These are phyloP conservation scores for Pammene fasciana DNA, from an alignment of 2,888 invertebrate genomes.

Conservation along the genomic window DNA sequence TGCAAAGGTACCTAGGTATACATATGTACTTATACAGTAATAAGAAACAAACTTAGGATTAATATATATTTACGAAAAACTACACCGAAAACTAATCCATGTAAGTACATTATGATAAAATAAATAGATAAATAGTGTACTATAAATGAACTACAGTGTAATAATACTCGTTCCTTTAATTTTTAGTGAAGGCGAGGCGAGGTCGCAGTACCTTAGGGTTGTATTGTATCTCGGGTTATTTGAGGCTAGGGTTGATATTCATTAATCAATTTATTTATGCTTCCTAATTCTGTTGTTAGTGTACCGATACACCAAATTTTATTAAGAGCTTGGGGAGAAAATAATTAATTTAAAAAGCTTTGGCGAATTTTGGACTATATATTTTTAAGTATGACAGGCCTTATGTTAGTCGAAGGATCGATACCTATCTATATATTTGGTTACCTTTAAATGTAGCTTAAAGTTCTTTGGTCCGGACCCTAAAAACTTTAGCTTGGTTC, in stretches of 20 bases:
- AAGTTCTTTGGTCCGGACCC: too few species aligned
- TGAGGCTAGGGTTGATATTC: constrained; percentile 27
- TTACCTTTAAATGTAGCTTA: too few species aligned
- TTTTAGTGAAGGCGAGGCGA: constrained; percentile 19
- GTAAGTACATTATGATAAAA: too few species aligned
- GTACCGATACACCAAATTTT: constrained; percentile 15
- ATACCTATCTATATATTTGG: too few species aligned
- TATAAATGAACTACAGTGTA: constrained; percentile 12
- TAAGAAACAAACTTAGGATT: too few species aligned
- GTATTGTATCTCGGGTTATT: constrained; percentile 29
- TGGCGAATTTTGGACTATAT: background rate
- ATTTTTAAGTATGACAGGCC: too few species aligned
- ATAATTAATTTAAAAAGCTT: constrained; percentile 15
- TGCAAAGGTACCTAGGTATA: too few species aligned
- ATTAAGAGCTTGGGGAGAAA: constrained; percentile 15
- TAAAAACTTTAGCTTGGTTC: too few species aligned
- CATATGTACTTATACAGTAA: too few species aligned
- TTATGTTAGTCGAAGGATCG: too few species aligned
- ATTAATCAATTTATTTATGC: constrained; percentile 41
- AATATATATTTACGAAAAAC: too few species aligned
- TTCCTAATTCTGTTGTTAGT: constrained; percentile 27
- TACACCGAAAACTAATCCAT: too few species aligned
- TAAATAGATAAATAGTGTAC: background rate
- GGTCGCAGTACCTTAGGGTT: constrained; percentile 21
- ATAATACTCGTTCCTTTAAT: constrained; percentile 24